Conservation (phyloP, 2,888 invertebrate genomes). For the Geotrupes spiniger region DNA sequence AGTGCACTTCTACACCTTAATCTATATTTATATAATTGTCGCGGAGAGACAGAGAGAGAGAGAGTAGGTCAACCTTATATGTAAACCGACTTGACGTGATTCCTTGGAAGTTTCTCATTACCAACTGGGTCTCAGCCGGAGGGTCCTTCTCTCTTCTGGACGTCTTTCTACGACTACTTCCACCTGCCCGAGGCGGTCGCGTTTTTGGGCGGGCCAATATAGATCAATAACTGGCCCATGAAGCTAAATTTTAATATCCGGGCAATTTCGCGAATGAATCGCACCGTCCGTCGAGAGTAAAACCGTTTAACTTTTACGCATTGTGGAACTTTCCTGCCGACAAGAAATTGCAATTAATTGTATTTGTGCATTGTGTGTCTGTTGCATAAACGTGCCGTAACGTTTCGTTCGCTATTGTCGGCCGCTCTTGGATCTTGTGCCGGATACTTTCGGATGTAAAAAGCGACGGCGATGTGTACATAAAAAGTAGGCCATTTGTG, state of each 20-base stretch:
- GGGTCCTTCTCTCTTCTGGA: constrained; percentile 38
- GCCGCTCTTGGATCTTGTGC: too few species aligned
- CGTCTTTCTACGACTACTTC: constrained; percentile 27
- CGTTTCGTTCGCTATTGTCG: too few species aligned
- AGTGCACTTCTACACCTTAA: too few species aligned
- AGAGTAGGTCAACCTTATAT: constrained; percentile 17
- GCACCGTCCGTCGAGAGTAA: too few species aligned
- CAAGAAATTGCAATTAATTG: too few species aligned
- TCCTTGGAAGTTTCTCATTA: constrained; percentile 35
- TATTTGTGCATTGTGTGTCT: too few species aligned
- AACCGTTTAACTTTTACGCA: not conserved
- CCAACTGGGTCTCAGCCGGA: constrained; percentile 39
- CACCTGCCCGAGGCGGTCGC: constrained; percentile 28
- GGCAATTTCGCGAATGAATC: constrained; percentile 2
- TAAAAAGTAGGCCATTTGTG: too few species aligned
- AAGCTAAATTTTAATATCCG: constrained; percentile 4
- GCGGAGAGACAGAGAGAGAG: too few species aligned
- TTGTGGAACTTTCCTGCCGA: too few species aligned
- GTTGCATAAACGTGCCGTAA: not conserved
- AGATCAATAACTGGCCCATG: constrained; percentile 16
- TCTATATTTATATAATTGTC: too few species aligned
- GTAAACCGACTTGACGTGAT: constrained; percentile 13
- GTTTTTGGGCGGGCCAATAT: constrained; percentile 31
- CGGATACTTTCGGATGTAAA: too few species aligned
- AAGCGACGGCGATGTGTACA: too few species aligned